phyloP scores from a whole-genome alignment of 2,888 invertebrate species.

The Synanthedon tipuliformis region DNA sequence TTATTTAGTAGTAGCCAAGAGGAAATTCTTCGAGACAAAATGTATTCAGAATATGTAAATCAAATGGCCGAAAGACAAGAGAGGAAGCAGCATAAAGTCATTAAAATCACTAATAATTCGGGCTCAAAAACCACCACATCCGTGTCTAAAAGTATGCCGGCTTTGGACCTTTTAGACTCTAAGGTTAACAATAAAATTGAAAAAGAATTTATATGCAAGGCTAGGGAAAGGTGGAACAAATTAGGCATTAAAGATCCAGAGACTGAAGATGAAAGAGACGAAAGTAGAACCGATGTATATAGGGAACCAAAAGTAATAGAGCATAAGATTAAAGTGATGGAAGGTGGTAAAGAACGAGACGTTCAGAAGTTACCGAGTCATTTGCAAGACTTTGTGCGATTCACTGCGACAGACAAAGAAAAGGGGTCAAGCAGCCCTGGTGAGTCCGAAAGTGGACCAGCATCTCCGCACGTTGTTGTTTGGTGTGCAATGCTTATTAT shows the following conservation, averaged over 20 bases:
- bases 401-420: slow-evolving; percentile 64
- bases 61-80: slow-evolving; percentile 84
- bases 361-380: slow-evolving; percentile 78
- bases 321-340: slow-evolving; percentile 73
- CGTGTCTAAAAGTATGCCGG: slow-evolving; percentile 48
- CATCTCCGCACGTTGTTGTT: slow-evolving; percentile 61
- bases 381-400: slow-evolving; percentile 81
- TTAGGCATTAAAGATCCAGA: slow-evolving; percentile 76
- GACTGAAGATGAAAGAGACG: slow-evolving; percentile 70
- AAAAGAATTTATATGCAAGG: slow-evolving; percentile 82
- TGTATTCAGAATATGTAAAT: slow-evolving; percentile 86
- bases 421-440: slow-evolving; percentile 66
- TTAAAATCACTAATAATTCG: slow-evolving; percentile 77
- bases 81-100: slow-evolving; percentile 81
- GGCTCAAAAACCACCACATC: slow-evolving; percentile 19
- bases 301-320: slow-evolving; percentile 53
- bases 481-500: slow-evolving; percentile 62
- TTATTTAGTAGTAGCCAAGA: slow-evolving; percentile 74
- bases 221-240: slow-evolving; percentile 78
- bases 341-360: slow-evolving; percentile 73
- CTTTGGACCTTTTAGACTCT: slow-evolving; percentile 38
- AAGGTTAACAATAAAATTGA: slow-evolving; percentile 72
- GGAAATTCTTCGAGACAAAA: slow-evolving; percentile 80
- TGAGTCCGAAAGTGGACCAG: slow-evolving; percentile 50
- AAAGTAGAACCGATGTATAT: slow-evolving; percentile 35